Percentiles rank a stretch among this genome's conserved stretches.
Conservation (phyloP, 2,888 invertebrate genomes). For the Apotomis betuletana region DNA sequence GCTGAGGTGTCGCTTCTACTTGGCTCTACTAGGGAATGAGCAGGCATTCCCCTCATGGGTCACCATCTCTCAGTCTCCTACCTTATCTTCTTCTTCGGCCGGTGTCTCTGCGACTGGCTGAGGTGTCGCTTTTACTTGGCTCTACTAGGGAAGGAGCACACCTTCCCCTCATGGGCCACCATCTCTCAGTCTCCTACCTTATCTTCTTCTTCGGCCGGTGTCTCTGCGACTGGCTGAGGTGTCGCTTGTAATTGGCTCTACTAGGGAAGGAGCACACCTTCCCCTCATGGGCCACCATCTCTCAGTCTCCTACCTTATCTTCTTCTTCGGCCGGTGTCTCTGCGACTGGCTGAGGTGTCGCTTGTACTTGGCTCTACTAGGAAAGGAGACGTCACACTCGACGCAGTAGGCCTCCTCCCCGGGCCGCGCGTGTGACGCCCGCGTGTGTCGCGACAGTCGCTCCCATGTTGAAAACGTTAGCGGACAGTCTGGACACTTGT, state of each 20-base stretch:
- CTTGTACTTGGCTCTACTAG: conserved; percentile 56
- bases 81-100: conserved; percentile 45
- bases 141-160: conserved; percentile 54
- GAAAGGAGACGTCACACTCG: conserved; percentile 66
- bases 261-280: too few relatives aligned
- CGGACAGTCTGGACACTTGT: conserved; percentile 52
- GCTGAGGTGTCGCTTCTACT: too few relatives aligned
- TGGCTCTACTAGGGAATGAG: too few relatives aligned
- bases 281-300: conserved; percentile 25
- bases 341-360: conserved; percentile 59
- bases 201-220: too few relatives aligned
- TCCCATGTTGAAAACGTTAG: conserved; percentile 47
- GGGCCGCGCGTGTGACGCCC: conserved; percentile 51
- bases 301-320: too few relatives aligned
- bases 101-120: conserved; percentile 56
- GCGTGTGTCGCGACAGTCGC: conserved; percentile 48
- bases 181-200: too few relatives aligned
- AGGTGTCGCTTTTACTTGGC: conserved; percentile 61
- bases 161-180: too few relatives aligned
- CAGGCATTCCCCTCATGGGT: too few relatives aligned
- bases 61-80: too few relatives aligned
- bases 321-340: too few relatives aligned
- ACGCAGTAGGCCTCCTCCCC: conserved; percentile 60
- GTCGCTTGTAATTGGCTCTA: too few relatives aligned
- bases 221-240: too few relatives aligned